These are phyloP conservation scores for Jacana jacana DNA, from an alignment of 2,113 vertebrate genomes.

Conservation along the genomic window DNA sequence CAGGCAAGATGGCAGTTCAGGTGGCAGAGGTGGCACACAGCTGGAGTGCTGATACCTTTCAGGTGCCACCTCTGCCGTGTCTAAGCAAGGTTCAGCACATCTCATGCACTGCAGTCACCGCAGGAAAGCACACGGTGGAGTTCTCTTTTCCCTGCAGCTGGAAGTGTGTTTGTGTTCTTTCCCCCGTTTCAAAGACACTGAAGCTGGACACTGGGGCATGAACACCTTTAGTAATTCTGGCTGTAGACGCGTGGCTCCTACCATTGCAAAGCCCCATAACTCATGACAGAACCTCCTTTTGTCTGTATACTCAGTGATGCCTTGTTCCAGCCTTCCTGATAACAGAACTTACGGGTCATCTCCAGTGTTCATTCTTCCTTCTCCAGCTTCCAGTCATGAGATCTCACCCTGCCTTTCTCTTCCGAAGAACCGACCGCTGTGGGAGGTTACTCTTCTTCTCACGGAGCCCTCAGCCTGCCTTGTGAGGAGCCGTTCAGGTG, in stretches of 20 bases:
- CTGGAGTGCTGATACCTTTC: background rate
- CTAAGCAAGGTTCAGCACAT: background rate
- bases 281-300: background rate
- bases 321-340: background rate
- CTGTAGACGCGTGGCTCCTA: background rate
- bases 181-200: background rate
- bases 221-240: background rate
- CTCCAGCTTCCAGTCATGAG: background rate
- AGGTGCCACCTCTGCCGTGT: background rate
- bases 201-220: background rate
- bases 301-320: background rate
- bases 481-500: background rate
- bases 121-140: background rate
- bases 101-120: background rate
- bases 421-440: background rate
- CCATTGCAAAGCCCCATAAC: background rate
- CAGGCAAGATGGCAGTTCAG: background rate
- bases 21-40: background rate
- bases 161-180: background rate
- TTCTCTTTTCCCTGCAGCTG: background rate
- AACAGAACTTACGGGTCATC: background rate
- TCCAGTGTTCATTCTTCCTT: background rate
- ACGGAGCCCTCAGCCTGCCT: background rate
- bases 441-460: background rate
- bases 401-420: background rate